These are phyloP conservation scores for Tineola bisselliella DNA, from an alignment of 2,888 invertebrate species.

Conservation along the genomic window DNA sequence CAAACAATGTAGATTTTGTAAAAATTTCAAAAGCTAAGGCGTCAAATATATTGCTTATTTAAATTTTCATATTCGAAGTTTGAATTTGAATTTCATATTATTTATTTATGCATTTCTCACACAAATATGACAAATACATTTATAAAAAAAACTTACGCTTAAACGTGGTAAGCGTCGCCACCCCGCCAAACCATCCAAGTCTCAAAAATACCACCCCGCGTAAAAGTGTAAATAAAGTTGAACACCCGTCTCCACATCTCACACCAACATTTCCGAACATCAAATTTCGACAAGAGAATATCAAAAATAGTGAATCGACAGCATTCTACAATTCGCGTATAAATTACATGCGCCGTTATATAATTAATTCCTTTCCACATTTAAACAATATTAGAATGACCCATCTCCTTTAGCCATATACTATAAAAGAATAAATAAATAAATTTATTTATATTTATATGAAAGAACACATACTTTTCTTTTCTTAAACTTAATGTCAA, in stretches of 20 bases:
- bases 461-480: conserved; percentile 3
- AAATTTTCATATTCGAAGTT: neutral
- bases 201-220: conserved; percentile 47
- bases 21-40: conserved; percentile 10
- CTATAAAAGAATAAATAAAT: neutral
- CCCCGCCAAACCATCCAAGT: neutral
- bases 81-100: neutral
- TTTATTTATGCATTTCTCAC: neutral
- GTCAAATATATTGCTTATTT: conserved; percentile 1
- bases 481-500: conserved; percentile 3
- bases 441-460: neutral
- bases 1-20: conserved; percentile 24
- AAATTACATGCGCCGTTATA: neutral
- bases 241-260: conserved; percentile 18
- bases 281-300: conserved; percentile 68
- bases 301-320: conserved; percentile 62
- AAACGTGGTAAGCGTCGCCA: neutral
- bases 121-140: neutral
- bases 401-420: too few relatives aligned
- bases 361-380: too few relatives aligned
- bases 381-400: too few relatives aligned
- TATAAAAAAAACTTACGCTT: too few relatives aligned
- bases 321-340: neutral
- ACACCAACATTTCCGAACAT: conserved; percentile 42
- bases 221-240: conserved; percentile 64